Conservation (phyloP, 1,140 invertebrate species). For the Eumeta japonica region DNA sequence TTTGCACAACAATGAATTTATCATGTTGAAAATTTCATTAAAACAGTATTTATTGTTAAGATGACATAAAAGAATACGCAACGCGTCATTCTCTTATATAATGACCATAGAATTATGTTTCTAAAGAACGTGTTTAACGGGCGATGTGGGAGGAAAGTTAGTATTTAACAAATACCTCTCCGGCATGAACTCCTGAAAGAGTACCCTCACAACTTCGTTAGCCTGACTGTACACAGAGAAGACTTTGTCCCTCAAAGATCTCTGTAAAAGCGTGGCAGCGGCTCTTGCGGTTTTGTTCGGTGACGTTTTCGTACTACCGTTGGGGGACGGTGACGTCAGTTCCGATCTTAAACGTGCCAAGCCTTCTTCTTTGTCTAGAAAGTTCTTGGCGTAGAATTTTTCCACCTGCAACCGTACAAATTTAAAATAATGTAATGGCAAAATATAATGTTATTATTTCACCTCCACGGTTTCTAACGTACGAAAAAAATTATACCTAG, state of each 20-base stretch:
- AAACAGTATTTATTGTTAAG: no score
- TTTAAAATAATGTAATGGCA: no score
- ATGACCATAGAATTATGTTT: no score
- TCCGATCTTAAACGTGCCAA: slow-evolving; percentile 74
- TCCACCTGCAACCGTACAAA: slow-evolving; percentile 77
- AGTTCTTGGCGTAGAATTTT: slow-evolving; percentile 92
- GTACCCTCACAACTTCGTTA: slow-evolving; percentile 73
- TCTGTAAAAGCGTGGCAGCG: slow-evolving; percentile 72
- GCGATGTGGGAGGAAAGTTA: no score
- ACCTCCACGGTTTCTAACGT: no score
- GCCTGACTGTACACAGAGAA: slow-evolving; percentile 81
- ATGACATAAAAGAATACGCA: no score
- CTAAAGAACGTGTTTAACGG: no score
- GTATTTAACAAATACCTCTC: slow-evolving; percentile 65
- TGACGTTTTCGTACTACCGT: slow-evolving; percentile 42
- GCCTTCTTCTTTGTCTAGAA: slow-evolving; percentile 88
- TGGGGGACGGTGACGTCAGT: slow-evolving; percentile 56
- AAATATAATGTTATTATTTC: no score
- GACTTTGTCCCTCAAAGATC: slow-evolving; percentile 79
- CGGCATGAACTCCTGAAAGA: slow-evolving; percentile 77
- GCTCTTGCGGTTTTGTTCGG: slow-evolving; percentile 77
- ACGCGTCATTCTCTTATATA: no score
- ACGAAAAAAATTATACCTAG: no score
- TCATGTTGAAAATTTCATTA: no score
- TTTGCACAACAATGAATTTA: no score